Percentiles rank a stretch among this genome's conserved stretches.
Evolutionary conservation across 1,140 invertebrate species (phyloP).

Genomic region (Cecropterus lyciades): DNA sequence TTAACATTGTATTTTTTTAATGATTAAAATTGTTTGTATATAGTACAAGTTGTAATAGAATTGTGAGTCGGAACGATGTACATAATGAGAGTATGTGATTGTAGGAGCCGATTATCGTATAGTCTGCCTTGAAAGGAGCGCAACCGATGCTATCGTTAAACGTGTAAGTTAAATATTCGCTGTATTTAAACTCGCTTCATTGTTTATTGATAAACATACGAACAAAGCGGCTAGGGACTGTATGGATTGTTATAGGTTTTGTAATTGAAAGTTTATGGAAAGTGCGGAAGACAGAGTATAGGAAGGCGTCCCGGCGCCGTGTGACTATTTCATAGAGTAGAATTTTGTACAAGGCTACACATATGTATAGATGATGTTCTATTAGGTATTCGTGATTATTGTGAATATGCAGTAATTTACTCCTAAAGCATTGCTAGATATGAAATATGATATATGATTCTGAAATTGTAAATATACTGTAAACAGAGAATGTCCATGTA

Average conservation of each 20-base stretch:
- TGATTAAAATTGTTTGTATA: slow-evolving; percentile 83
- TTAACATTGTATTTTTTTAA: slow-evolving; percentile 81
- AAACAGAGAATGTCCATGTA: slow-evolving; percentile 82
- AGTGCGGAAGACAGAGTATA: slow-evolving; percentile 42
- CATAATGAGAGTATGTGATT: slow-evolving; percentile 67
- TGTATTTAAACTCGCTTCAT: slow-evolving; percentile 78
- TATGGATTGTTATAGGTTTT: slow-evolving; percentile 34
- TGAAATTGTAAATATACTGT: slow-evolving; percentile 83
- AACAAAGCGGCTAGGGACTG: slow-evolving; percentile 68
- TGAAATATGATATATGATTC: slow-evolving; percentile 76
- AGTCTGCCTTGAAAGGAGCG: slow-evolving; percentile 47
- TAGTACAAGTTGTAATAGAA: slow-evolving; percentile 82
- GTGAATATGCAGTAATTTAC: slow-evolving; percentile 80
- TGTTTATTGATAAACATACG: slow-evolving; percentile 66
- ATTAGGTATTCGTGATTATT: slow-evolving; percentile 75
- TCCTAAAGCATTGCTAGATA: slow-evolving; percentile 73
- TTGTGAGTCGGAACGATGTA: slow-evolving; percentile 71
- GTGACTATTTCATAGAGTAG: slow-evolving; percentile 63
- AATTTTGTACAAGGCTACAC: slow-evolving; percentile 76
- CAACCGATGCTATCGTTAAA: slow-evolving; percentile 40
- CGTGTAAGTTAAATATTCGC: slow-evolving; percentile 68
- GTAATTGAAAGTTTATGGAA: slow-evolving; percentile 43
- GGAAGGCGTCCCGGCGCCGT: slow-evolving; percentile 48
- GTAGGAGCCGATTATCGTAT: slow-evolving; percentile 47
- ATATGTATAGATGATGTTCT: slow-evolving; percentile 76